These are phyloP conservation scores for Chloroceryle amazona DNA, from an alignment of 2,797 vertebrate genomes.

Conservation along the genomic window DNA sequence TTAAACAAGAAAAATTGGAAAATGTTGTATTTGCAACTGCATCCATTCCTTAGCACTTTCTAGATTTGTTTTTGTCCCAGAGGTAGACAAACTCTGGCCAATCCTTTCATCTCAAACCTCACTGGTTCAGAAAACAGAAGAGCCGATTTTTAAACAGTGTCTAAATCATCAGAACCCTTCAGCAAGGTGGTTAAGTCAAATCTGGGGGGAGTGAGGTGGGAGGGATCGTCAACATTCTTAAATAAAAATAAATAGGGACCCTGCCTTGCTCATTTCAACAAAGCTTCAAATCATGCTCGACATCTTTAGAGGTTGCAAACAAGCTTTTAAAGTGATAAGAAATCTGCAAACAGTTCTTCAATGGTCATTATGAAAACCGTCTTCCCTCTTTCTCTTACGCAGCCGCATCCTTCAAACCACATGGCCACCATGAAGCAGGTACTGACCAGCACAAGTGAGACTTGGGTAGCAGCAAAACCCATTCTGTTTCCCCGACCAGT, in stretches of 20 bases:
- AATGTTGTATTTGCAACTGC: conserved; percentile 83
- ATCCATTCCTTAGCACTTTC: conserved; percentile 87
- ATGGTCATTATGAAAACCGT: not conserved
- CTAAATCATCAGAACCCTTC: not conserved
- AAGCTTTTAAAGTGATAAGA: not conserved
- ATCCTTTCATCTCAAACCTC: conserved; percentile 80
- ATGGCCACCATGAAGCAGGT: not conserved
- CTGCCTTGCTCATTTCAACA: conserved; percentile 48
- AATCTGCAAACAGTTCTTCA: not conserved
- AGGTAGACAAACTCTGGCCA: conserved; percentile 86
- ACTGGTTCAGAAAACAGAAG: conserved; percentile 83
- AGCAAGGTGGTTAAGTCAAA: not conserved
- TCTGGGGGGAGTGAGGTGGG: not conserved
- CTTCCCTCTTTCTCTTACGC: not conserved
- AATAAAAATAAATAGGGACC: conserved; percentile 75
- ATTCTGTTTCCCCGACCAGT: conserved; percentile 72
- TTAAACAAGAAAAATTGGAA: conserved; percentile 84
- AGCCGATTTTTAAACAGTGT: conserved; percentile 34
- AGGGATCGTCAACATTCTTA: conserved; percentile 49
- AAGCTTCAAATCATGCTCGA: conserved; percentile 31
- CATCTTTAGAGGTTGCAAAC: not conserved
- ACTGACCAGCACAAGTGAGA: not conserved
- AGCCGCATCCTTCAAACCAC: not conserved
- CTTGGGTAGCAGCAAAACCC: conserved; percentile 29
- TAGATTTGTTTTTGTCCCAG: conserved; percentile 78